Evolutionary conservation across 2,797 vertebrate genomes (phyloP), one percentile per base, ranked within the genome.

Genomic region (Centroberyx gerrardi): DNA sequence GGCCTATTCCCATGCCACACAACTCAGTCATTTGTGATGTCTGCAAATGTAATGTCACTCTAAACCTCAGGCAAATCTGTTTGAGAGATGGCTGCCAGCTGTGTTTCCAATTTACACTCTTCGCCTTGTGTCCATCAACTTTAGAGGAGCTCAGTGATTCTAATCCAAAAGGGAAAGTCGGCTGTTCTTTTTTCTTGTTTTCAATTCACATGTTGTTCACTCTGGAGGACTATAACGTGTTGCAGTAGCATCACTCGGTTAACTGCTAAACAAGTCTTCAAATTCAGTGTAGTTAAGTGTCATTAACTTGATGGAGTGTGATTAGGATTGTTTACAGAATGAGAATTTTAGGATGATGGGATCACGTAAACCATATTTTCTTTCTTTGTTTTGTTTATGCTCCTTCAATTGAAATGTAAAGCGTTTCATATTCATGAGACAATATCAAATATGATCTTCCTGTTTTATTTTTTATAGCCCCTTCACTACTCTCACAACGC

Each of bases 11-110:
- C 55, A 64, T 78, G 76, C 78, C 85, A 83, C 87, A 84, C 40
- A n/a, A 78, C 69, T 78, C 65, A 62, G 76, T 88, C 76, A 89
- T 81, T 88, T 82, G 58, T 81, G 84, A 88, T 81, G 81, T 81
- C 66, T 87, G 64, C 31, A 77, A 85, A 86, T 87, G 72, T 86
- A 88, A 87, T 90, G 86, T 88, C 85, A 92, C 66, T 84, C 55
- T 75, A 81, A 87, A 83, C 89, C 88, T 76, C 58, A 12, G 82
- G 87, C 83, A 44, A 59, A 66, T 76, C 46, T 76, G 55, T 85
- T 18, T 84, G 74, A 84, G 72, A 60, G 69, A 89, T 82, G 72
- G 81, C 81, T 88, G 78, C 74, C 84, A 90, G 85, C 85, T 83
- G 78, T 54, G 69, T 72, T 78, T 68, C 49, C 38, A 81, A 65